Evolutionary conservation across 2,888 invertebrate genomes (phyloP), one percentile per base, ranked within the genome.

Genomic region (Abrostola tripartita): DNA sequence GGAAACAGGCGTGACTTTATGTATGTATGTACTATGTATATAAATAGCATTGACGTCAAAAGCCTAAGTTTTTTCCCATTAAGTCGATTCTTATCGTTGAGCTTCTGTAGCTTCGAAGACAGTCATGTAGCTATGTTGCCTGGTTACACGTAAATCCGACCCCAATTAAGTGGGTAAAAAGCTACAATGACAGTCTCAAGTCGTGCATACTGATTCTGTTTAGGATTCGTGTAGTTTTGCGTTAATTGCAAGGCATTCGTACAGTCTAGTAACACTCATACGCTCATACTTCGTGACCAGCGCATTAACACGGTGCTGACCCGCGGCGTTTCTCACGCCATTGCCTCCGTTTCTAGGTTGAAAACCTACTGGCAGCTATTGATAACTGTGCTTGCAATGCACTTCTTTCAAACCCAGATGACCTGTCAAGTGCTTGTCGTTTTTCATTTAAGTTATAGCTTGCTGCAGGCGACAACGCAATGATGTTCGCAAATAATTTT

Each of bases 321-420:
- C 85, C 72, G 78, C 68, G 74, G 83, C 80, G 61, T 75, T 85
- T 89, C 89, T 83, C 89, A 89, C 88, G 86, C 81, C 76, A 79
- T 81, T 74, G 76, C 74, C 78, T 84, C 82, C 75, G 68, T 82
- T 85, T 86, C 83, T 85, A 74, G 82, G 79, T 84, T 82, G 75
- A 74, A 80, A 74, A 63, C 69, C 60, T 74, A 74, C 56, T 79
- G 55, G 60, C 74, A 54, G 61, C 72, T 61, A 76, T 72, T 57
- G 65, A 59, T 73, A 74, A 79, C 74, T 76, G 63, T 76, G 66
- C 63, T 59, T 61, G 52, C 54, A 58, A 52, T 71, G 55, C 67
- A 65, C 53, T 68, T 65, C 57, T 57, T 70, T 56, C 58, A 51
- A 72, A 61, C 54, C 56, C 54, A 53, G 58, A 64, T 64, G 49